Conservation (phyloP, 2,888 invertebrate species). For the Sipunculus nudus region DNA sequence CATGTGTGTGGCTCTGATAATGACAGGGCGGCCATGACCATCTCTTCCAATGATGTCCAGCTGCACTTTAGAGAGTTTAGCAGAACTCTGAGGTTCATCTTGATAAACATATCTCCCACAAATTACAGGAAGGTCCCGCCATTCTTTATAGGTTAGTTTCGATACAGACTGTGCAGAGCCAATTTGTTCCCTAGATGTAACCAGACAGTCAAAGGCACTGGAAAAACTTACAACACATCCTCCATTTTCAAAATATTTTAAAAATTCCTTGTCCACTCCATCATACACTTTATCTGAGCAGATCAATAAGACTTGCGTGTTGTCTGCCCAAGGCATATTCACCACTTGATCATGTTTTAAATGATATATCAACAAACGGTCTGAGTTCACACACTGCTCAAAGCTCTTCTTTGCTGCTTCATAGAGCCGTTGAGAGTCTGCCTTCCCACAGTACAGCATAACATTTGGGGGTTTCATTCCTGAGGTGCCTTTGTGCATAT, state of each 20-base stretch:
- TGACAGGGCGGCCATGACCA: slow-evolving; percentile 20
- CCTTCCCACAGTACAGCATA: slow-evolving; percentile 60
- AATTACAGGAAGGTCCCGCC: slow-evolving; percentile 44
- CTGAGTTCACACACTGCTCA: slow-evolving; percentile 50
- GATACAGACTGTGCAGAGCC: slow-evolving; percentile 36
- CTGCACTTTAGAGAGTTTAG: slow-evolving; percentile 15
- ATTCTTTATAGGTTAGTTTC: slow-evolving; percentile 41
- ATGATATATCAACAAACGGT: slow-evolving; percentile 59
- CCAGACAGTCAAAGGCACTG: slow-evolving; percentile 30
- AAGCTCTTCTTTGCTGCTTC: slow-evolving; percentile 46
- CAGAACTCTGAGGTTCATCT: background rate
- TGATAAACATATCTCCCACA: slow-evolving; percentile 46
- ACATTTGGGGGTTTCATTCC: slow-evolving; percentile 63
- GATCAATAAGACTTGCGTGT: slow-evolving; percentile 54
- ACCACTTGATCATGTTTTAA: slow-evolving; percentile 54
- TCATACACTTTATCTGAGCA: slow-evolving; percentile 49
- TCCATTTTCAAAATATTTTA: slow-evolving; percentile 49
- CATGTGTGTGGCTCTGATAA: slow-evolving; percentile 30
- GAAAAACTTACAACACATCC: slow-evolving; percentile 35
- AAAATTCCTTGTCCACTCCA: slow-evolving; percentile 45
- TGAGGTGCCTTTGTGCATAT: too few species aligned
- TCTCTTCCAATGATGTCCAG: slow-evolving; percentile 30
- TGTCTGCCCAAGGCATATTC: slow-evolving; percentile 58
- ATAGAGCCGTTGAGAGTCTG: slow-evolving; percentile 54
- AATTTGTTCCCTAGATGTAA: slow-evolving; percentile 21